A percentile compares a stretch with the other conserved stretches of the same genome.
Conservation (phyloP, 2,113 vertebrate genomes). For the Atlantisia rogersi region DNA sequence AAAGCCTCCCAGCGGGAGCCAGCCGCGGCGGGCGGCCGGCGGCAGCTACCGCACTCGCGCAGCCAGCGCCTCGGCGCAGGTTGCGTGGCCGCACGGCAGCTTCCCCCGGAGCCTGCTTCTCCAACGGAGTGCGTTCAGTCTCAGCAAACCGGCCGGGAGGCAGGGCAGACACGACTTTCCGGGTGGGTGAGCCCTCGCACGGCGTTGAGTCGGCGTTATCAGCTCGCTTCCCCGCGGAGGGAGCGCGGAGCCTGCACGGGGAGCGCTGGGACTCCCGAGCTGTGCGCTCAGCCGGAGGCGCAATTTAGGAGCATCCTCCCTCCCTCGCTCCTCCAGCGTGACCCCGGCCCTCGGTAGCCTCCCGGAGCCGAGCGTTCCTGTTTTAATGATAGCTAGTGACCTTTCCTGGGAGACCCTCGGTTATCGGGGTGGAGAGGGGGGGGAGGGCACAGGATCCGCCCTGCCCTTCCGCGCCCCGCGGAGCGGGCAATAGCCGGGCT, state of each 20-base stretch:
- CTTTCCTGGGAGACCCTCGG: neutral
- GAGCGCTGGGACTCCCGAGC: neutral
- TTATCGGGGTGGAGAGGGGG: too few relatives aligned
- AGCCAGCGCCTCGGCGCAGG: neutral
- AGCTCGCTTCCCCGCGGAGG: neutral
- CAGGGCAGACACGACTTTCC: neutral
- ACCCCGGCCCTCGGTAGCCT: neutral
- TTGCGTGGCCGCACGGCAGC: neutral
- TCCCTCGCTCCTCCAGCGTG: neutral
- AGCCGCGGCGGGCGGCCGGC: neutral
- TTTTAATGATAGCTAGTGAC: slow-evolving; percentile 4
- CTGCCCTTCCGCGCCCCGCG: neutral
- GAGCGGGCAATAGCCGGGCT: neutral
- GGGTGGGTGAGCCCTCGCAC: neutral
- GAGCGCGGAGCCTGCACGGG: neutral
- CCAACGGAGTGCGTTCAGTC: neutral
- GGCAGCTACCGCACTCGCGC: neutral
- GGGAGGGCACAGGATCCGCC: neutral
- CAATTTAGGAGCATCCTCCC: neutral
- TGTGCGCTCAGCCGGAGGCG: neutral
- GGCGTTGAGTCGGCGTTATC: neutral
- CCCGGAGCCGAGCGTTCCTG: neutral
- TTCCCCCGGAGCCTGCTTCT: neutral
- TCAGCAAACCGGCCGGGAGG: neutral
- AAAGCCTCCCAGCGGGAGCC: neutral